Base-by-base conservation (phyloP, 2,797 vertebrate genomes). In the Nyctibius grandis region DNA sequence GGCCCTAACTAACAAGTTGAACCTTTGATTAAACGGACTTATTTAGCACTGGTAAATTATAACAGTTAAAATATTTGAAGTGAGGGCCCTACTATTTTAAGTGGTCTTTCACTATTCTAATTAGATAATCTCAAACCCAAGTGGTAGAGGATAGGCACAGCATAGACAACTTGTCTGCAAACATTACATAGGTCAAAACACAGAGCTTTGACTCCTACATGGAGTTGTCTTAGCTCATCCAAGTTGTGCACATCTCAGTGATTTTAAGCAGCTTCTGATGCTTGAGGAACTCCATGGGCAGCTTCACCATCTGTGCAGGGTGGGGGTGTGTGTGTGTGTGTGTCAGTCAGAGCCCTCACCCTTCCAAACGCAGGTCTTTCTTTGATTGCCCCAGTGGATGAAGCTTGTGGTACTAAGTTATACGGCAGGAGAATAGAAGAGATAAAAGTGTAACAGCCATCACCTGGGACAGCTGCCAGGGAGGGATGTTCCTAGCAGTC, bases 391-490 rank as follows among this genome's bases (percentile, higher is more conserved):
- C 48, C 45, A 11, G 70, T 59, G 67, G 81, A 65, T 77, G 81
- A 59, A 90, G 38, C 59, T 94, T 19, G 7, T n/a, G 67, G 70
- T 85, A 44, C 87, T 73, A 91, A 91, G 70, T 93, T 92, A 92
- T 33, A 9, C 0, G 47, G 87, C 74, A 59, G 65, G 22, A 81
- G 57, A 72, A 88, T 21, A 50, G 76, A 77, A 40, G 68, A 64
- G 13, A 69, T 68, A 45, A 57, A 81, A 91, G 69, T 5, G 20
- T 36, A 64, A 61, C 11, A 77, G 73, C 36, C 2, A 0, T 4
- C 48, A 48, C 13, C 53, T 0, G 4, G 69, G 88, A 47, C 0
- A 0, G 79, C 73, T 65, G 91, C 86, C 84, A 81, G 54, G 57
- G 34, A 48, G 14, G 19, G 42, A 21, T 38, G 29, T 18, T 75